Evolutionary conservation across 1,140 invertebrate genomes (phyloP), one percentile per base, ranked within the genome.

Genomic region (Drosophila bocki): DNA sequence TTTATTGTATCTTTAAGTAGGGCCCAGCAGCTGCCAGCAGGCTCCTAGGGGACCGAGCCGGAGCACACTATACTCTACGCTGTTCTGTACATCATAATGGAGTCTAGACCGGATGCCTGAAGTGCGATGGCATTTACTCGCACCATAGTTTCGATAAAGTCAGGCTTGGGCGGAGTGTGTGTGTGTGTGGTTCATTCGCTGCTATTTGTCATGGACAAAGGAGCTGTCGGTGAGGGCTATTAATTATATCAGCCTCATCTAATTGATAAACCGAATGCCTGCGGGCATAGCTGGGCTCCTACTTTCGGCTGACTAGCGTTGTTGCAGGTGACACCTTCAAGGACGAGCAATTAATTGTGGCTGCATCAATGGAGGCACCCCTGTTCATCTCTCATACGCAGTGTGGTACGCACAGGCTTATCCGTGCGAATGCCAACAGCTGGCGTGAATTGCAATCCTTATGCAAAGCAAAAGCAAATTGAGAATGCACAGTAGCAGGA

Each of bases 101-200:
- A 88, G 84, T 87, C 84, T 88, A 87, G 84, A 87, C 84, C 84
- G 83, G 83, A 87, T 83, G 83, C 80, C 80, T 58, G 45, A 53
- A 72, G 62, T 76, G 81, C 62, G 80, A 35, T 62, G 42, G 71
- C 60, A 56, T 71, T 35, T 72, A 44, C 53, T 54, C 53, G 53
- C 51, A 26, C 65, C 72, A 68, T 48, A 78, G 74, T 71, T 75
- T 32, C 70, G 63, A 75, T 72, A 82, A 67, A 86, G 62, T 48
- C 67, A 62, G 63, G 50, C 37, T 26, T 50, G n/a, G 47, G 15
- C 22, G 15, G 35, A 19, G 17, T 65, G 57, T 13, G 69, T 41
- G 22, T 22, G 41, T 29, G 33, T 65, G 57, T n/a, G 69, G 47
- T 26, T 56, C 64, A 56, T 39, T 56, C 33, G 11, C 26, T 17